Evolutionary conservation across 2,113 vertebrate genomes (phyloP), one percentile per base, ranked within the genome.

Genomic region (Bubalus kerabau): DNA sequence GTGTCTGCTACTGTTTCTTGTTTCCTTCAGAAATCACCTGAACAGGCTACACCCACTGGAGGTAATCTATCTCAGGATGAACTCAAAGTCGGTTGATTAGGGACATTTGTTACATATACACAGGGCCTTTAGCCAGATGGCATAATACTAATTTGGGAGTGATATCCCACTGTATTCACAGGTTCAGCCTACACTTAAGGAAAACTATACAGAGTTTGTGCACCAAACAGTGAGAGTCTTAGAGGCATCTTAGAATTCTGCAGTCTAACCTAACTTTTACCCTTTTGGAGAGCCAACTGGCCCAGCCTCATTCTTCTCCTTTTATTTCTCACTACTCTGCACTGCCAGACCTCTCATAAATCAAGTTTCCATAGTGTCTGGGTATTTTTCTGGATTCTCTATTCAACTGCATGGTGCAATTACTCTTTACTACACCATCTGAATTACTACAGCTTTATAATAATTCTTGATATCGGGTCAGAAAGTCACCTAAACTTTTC

Each of bases 301-400:
- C 6, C 24, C 40, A 60, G 17, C 24, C 76, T 93, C 17, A 85
- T 59, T 62, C 84, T 62, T 67, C 10, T 86, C n/a, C 57, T 90
- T 87, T 92, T 96, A 84, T 59, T 85, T 96, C 19, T 93, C 8
- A 90, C 8, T 89, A 74, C 2, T 84, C 13, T 12, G 13, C 56
- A 43, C n/a, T 46, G 11, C 40, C 6, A 54, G 8, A 36, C 2
- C 3, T 74, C 57, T 93, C 52, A 93, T 78, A 93, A 89, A 62
- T 56, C 21, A 64, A 60, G 6, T 83, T 89, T 50, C 7, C 5
- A 40, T 14, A 71, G 30, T 36, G 2, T 93, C 12, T 71, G 7
- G 2, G 19, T 88, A 7, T 88, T 74, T 92, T 91, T 86, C 48
- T 86, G 59, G 24, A 71, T 54, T 85, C 4, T 86, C 24, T 36